phyloP scores from a whole-genome alignment of 2,797 vertebrate genomes.

The Poeciliopsis paucimaculata region DNA sequence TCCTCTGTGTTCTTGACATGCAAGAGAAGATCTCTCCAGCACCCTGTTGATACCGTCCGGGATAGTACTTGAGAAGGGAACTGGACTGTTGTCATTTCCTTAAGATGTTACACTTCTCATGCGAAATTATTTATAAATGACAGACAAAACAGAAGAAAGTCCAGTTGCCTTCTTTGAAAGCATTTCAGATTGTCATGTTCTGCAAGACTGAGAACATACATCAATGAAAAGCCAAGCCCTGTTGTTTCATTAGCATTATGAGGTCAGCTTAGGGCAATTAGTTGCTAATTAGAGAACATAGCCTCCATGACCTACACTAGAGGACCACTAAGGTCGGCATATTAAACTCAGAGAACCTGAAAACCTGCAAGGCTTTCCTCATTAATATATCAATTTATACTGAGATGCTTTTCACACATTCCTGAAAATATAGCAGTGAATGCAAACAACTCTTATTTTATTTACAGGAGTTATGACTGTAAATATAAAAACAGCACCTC shows the following conservation, averaged over 20 bases:
- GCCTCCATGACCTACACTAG: background rate
- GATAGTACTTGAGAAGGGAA: background rate
- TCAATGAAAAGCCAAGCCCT: conserved; percentile 9
- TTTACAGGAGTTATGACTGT: conserved; percentile 13
- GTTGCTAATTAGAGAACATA: conserved; percentile 10
- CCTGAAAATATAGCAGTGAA: conserved; percentile 11
- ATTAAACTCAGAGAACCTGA: conserved; percentile 23
- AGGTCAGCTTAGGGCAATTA: conserved; percentile 9
- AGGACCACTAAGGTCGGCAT: conserved; percentile 45
- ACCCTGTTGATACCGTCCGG: background rate
- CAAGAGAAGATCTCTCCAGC: background rate
- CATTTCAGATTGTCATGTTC: background rate
- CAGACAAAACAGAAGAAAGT: background rate
- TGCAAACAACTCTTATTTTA: conserved; percentile 21
- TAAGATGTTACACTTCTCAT: background rate
- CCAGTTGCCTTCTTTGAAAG: background rate
- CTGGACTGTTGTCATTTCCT: background rate
- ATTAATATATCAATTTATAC: conserved; percentile 12
- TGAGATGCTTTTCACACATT: conserved; percentile 13
- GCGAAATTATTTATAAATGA: background rate
- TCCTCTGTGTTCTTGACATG: background rate
- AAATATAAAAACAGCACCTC: conserved; percentile 26
- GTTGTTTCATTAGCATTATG: background rate
- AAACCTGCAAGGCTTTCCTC: conserved; percentile 28
- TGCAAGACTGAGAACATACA: background rate